Evolutionary conservation across 35 echinoderm and acorn worm genomes (phyloP), one percentile per base, ranked within the genome.

Genomic region (Lytechinus pictus): DNA sequence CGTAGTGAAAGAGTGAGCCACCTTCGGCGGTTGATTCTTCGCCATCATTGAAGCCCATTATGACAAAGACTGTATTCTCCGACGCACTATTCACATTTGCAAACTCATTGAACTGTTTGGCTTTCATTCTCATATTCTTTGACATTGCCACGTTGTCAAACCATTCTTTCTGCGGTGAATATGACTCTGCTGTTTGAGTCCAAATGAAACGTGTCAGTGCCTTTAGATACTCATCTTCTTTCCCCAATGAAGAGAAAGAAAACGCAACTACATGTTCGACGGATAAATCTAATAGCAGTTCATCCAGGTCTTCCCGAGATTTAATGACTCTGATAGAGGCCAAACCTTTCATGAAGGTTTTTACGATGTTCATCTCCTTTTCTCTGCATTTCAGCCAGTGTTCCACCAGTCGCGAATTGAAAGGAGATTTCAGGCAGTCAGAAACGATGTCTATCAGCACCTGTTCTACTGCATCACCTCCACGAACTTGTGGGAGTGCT

Each of bases 361-460:
- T 57, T 4, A 95, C 95, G n/a, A 95, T 86, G 54, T 91, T 91
- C 44, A 95, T 91, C 86, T 92, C 87, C 54, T 91, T 91, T 44
- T 91, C 54, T 33, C 27, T 91, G 86, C 87, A 57, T 57, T 0
- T 52, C 9, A 95, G 14, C 95, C 95, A 95, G 52, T 91, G 9
- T 91, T 27, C 28, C 16, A 95, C 21, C 52, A 91, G 95, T 61
- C 56, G 16, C 52, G 55, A 19, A 91, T 55, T 55, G 54, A 95
- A 92, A 10, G 95, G 95, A 16, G 87, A 95, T 44, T 91, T 44
- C 27, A 54, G 53, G 12, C 16, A 92, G 27, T 90, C 52, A 10
- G 13, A 9, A 11, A 95, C 5, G 60, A 51, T 21, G 51, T 95
- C 52, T 7, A 3, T 54, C 57, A 95, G 58, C 52, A n/a, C 14